These are phyloP conservation scores for Anser brachyrhynchus DNA, from an alignment of 2,113 vertebrate genomes.

Conservation along the genomic window DNA sequence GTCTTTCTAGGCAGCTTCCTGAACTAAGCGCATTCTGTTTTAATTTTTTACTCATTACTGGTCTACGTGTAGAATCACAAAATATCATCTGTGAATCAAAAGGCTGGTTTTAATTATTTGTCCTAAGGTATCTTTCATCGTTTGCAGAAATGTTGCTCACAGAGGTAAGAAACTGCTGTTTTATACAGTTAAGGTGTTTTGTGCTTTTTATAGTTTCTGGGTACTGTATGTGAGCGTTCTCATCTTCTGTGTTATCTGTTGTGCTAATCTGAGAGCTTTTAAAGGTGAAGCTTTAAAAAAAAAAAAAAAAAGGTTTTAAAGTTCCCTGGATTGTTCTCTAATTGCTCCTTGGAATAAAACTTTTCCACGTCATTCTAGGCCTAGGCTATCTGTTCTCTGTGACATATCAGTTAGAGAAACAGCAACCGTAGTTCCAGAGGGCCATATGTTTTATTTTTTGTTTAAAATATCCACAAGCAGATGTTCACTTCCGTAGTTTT, in stretches of 20 bases:
- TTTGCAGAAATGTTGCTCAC: background rate
- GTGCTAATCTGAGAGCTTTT: background rate
- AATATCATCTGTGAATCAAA: background rate
- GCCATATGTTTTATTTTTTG: constrained; percentile 61
- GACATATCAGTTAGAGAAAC: constrained; percentile 3
- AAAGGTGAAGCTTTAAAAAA: background rate
- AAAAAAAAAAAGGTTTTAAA: no score
- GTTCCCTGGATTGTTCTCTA: background rate
- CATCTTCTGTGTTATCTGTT: background rate
- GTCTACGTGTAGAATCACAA: background rate
- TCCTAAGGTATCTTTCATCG: background rate
- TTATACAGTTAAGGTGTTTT: background rate
- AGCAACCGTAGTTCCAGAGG: constrained; percentile 13
- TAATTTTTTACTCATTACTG: background rate
- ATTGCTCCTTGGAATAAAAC: background rate
- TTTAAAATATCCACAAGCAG: constrained; percentile 53
- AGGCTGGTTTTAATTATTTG: background rate
- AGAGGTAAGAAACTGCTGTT: background rate
- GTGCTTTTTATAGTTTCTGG: background rate
- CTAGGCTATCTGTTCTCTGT: background rate
- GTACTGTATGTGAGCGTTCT: background rate
- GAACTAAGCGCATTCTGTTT: background rate
- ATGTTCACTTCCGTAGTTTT: constrained; percentile 48
- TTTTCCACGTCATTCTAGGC: background rate
- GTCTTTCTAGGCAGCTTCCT: background rate